Conservation (phyloP, 2,113 vertebrate species). For the Pontoporia blainvillei region DNA sequence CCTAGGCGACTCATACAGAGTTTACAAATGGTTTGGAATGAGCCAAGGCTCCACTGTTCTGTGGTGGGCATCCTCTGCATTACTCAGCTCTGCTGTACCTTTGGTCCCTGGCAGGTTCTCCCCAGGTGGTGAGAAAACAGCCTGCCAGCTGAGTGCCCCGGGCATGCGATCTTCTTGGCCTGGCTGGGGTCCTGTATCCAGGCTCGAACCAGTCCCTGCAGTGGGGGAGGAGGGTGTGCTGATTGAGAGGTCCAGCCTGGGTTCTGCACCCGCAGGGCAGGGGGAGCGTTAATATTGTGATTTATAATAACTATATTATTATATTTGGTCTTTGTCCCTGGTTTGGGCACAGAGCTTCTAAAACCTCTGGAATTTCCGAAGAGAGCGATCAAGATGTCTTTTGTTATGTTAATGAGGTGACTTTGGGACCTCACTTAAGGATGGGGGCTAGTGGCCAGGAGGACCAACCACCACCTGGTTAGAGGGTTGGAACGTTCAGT, state of each 20-base stretch:
- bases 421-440: background rate
- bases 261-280: background rate
- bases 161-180: background rate
- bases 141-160: background rate
- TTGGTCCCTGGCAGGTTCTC: no score
- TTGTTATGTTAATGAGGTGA: background rate
- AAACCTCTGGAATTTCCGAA: background rate
- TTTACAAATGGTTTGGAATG: background rate
- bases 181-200: accelerated
- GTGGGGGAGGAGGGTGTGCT: background rate
- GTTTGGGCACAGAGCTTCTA: background rate
- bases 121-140: background rate
- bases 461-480: background rate
- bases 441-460: no score
- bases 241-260: background rate
- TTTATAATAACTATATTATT: background rate
- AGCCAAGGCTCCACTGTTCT: accelerated
- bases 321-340: background rate
- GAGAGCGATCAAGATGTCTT: background rate
- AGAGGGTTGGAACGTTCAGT: background rate
- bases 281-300: background rate
- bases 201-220: background rate
- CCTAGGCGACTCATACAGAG: no score
- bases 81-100: background rate
- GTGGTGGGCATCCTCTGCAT: background rate